Evolutionary conservation across 2,113 vertebrate genomes (phyloP).

Genomic region (Telmatochromis sp.): DNA sequence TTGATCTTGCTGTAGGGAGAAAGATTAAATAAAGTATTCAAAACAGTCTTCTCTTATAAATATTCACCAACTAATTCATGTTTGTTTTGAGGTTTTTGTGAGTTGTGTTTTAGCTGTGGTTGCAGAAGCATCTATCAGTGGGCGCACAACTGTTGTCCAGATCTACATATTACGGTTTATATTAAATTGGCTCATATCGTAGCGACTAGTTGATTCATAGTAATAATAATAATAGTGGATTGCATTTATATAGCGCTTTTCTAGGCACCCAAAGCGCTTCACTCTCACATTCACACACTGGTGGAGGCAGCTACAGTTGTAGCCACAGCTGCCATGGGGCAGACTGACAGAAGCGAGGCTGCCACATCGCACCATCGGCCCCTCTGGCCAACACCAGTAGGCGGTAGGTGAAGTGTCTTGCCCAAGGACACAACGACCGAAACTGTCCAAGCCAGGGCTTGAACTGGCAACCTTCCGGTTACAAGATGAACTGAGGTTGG

Average conservation of each 20-base stretch:
- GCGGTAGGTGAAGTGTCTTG: not conserved
- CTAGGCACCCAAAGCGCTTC: not conserved
- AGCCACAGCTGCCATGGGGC: not conserved
- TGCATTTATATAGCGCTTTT: not conserved
- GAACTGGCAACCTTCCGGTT: not conserved
- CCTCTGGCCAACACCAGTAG: not conserved
- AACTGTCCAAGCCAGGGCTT: accelerated
- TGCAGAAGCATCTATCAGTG: not conserved
- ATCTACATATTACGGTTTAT: accelerated
- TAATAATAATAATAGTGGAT: not conserved
- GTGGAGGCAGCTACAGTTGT: accelerated
- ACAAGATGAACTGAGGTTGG: not conserved
- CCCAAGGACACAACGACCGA: not conserved
- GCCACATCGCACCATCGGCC: accelerated
- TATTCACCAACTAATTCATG: not conserved
- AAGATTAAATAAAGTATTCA: not conserved
- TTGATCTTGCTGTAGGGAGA: not conserved
- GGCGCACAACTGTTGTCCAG: not conserved
- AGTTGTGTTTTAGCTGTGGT: not conserved
- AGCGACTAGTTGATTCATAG: accelerated
- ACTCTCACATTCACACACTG: accelerated
- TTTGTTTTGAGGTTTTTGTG: not conserved
- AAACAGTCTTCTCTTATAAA: not conserved
- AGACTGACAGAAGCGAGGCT: not conserved
- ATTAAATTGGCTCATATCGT: not conserved